Evolutionary conservation across 2,113 vertebrate genomes (phyloP).

Genomic region (Fukomys damarensis): DNA sequence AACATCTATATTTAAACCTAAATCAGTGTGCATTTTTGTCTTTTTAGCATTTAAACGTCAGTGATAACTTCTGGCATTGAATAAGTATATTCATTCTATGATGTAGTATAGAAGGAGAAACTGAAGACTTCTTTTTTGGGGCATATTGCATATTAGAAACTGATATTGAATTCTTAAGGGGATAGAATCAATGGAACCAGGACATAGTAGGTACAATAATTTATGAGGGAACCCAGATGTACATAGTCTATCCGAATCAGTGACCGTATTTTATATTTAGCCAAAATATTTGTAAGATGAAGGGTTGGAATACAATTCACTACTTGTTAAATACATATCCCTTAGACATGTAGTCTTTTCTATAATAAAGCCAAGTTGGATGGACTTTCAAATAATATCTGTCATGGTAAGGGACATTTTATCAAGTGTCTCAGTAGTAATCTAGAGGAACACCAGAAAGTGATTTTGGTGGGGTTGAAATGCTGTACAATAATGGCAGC

Average conservation of each 20-base stretch:
- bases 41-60: neutral
- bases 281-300: neutral
- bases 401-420: conserved; percentile 60
- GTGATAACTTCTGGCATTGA: neutral
- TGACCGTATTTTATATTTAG: neutral
- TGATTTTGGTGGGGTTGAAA: neutral
- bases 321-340: neutral
- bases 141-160: neutral
- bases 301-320: neutral
- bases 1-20: neutral
- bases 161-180: neutral
- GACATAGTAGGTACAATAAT: neutral
- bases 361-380: neutral
- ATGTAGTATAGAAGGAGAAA: neutral
- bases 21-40: neutral
- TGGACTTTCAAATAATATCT: conserved; percentile 48
- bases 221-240: neutral
- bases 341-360: neutral
- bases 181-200: neutral
- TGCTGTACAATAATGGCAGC: conserved; percentile 68
- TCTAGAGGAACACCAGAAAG: conserved; percentile 46
- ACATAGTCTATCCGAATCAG: neutral
- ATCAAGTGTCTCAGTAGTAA: neutral
- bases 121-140: neutral
- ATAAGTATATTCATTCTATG: neutral